Evolutionary conservation across 2,797 vertebrate genomes (phyloP), one percentile per base, ranked within the genome.

Genomic region (Sparidentex hasta): DNA sequence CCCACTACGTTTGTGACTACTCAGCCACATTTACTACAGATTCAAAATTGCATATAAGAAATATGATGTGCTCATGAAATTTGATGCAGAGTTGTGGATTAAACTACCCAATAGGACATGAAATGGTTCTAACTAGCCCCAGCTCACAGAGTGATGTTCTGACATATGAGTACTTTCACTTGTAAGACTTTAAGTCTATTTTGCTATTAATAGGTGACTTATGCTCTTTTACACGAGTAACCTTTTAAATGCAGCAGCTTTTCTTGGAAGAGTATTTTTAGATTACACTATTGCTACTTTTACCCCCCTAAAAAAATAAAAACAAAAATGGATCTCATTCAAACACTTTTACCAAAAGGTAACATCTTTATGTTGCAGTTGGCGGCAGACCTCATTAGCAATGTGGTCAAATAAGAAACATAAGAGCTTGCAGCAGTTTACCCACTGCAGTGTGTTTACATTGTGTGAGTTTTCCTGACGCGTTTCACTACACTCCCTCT

Each of bases 391-490:
- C 46, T 65, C 9, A 21, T 55, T 11, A 20, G 17, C 38, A 64
- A 57, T 63, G 29, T 62, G 20, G 7, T 20, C 7, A 7, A 33
- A 59, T 57, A n/a, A 66, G 47, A 52, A 58, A 47, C 52, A 52
- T 11, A 23, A 29, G 61, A 33, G 41, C 16, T 5, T 51, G 50
- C 27, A 29, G 17, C 21, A 59, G 63, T 4, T n/a, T n/a, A 2
- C 14, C 21, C 11, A 29, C 41, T 11, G 7, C 4, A 23, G 17
- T 17, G 14, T 44, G 5, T 61, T 77, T 14, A 43, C 3, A 7
- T 33, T 23, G n/a, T 67, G 57, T 16, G 20, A 56, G 56, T 50
- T 70, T 62, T 20, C 20, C 7, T 58, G 56, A 64, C 33, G 59
- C 1, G 12, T 74, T 66, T 70, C 54, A 20, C 16, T 54, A 3